phyloP scores from a whole-genome alignment of 1,140 invertebrate species.

The Ostrea denselamellosa region DNA sequence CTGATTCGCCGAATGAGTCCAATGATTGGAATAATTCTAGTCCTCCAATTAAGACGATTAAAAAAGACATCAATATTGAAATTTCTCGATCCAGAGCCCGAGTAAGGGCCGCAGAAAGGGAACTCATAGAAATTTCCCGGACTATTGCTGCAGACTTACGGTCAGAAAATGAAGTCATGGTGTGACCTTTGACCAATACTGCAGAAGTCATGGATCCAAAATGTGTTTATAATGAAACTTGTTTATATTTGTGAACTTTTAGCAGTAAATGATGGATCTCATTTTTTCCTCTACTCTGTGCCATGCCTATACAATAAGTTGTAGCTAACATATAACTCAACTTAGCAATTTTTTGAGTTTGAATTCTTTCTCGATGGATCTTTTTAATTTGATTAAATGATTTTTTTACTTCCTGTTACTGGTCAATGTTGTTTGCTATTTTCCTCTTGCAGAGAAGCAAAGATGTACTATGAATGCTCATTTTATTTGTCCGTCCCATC shows the following conservation, averaged over 20 bases:
- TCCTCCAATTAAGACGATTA: constrained; percentile 52
- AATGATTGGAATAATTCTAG: constrained; percentile 54
- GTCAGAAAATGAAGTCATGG: constrained; percentile 59
- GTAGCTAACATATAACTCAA: background rate
- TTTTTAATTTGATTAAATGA: background rate
- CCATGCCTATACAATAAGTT: constrained; percentile 13
- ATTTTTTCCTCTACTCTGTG: constrained; percentile 35
- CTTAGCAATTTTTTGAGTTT: background rate
- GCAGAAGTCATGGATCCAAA: constrained; percentile 10
- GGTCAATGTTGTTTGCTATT: background rate
- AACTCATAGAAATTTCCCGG: constrained; percentile 51
- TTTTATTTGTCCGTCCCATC: constrained; percentile 30
- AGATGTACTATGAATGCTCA: background rate
- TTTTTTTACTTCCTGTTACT: background rate
- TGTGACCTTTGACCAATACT: constrained; percentile 38
- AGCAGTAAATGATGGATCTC: constrained; percentile 17
- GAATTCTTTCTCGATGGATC: background rate
- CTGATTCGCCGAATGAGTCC: constrained; percentile 53
- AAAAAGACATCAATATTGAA: constrained; percentile 62
- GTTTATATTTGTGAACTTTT: background rate
- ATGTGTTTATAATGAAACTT: constrained; percentile 26
- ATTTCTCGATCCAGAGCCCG: constrained; percentile 36
- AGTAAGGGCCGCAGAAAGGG: constrained; percentile 45
- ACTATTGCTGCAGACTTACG: constrained; percentile 51
- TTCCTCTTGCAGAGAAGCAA: background rate